Percentiles rank a stretch among this genome's conserved stretches.
phyloP scores from a whole-genome alignment of 2,888 invertebrate genomes.

The Troides oblongomaculatus region DNA sequence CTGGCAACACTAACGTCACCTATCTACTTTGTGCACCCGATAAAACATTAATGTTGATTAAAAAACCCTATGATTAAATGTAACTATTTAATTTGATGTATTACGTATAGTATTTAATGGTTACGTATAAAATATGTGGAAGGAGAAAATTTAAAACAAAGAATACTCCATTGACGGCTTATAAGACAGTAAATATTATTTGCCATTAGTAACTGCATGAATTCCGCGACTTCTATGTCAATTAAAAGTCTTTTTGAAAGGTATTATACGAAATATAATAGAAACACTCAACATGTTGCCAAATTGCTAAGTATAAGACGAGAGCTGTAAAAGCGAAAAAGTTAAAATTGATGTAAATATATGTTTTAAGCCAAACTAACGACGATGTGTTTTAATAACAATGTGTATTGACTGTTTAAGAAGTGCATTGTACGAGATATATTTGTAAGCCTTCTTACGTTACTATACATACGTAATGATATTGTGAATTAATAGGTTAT shows the following conservation, averaged over 20 bases:
- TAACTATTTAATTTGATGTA: neutral
- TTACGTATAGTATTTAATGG: neutral
- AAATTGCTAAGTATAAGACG: constrained; percentile 70
- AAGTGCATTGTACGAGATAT: constrained; percentile 45
- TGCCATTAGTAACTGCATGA: constrained; percentile 7
- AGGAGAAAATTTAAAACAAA: neutral
- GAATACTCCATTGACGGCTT: neutral
- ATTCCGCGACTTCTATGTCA: constrained; percentile 64
- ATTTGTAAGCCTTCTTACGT: constrained; percentile 55
- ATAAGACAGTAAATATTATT: neutral
- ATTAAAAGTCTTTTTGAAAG: constrained; percentile 56
- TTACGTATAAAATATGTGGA: neutral
- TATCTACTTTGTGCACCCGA: no score
- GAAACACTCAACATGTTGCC: constrained; percentile 72
- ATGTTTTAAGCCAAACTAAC: constrained; percentile 62
- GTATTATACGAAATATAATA: constrained; percentile 42
- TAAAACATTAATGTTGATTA: no score
- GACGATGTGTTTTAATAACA: constrained; percentile 61
- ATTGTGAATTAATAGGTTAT: constrained; percentile 63
- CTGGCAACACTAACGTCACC: neutral
- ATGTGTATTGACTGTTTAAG: constrained; percentile 60
- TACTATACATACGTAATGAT: constrained; percentile 57
- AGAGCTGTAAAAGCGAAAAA: constrained; percentile 50
- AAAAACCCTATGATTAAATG: no score
- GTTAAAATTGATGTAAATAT: constrained; percentile 73